A percentile compares a stretch with the other conserved stretches of the same genome.
Evolutionary conservation across 2,888 invertebrate genomes (phyloP).

Genomic region (Graphium colonna): DNA sequence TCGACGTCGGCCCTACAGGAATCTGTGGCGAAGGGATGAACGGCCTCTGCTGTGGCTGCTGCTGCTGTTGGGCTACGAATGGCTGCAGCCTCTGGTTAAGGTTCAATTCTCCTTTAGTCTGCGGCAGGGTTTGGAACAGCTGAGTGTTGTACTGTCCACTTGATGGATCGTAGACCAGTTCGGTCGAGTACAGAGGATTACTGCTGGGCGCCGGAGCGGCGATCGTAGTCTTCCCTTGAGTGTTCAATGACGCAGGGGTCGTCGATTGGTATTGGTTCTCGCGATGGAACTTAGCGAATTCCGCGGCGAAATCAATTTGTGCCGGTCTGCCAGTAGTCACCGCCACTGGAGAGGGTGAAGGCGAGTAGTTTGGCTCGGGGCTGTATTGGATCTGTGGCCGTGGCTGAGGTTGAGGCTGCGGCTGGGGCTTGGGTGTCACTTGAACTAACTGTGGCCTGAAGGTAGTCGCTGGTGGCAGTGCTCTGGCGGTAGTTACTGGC

Average conservation of each 20-base stretch:
- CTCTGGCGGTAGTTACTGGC: slow-evolving; percentile 68
- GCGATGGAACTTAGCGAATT: slow-evolving; percentile 86
- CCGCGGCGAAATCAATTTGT: slow-evolving; percentile 85
- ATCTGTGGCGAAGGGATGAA: slow-evolving; percentile 81
- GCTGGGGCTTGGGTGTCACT: slow-evolving; percentile 78
- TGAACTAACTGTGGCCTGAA: slow-evolving; percentile 82
- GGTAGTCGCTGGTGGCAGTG: slow-evolving; percentile 83
- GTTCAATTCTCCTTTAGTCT: slow-evolving; percentile 85
- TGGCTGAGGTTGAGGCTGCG: slow-evolving; percentile 15
- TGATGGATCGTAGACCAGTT: slow-evolving; percentile 87
- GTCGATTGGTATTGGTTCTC: slow-evolving; percentile 82
- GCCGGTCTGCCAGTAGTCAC: slow-evolving; percentile 50
- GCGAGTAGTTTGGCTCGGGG: slow-evolving; percentile 64
- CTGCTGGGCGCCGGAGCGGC: slow-evolving; percentile 64
- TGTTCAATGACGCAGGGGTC: slow-evolving; percentile 57
- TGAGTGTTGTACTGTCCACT: slow-evolving; percentile 90
- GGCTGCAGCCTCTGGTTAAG: slow-evolving; percentile 88
- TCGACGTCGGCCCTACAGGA: slow-evolving; percentile 57
- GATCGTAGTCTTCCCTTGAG: slow-evolving; percentile 56
- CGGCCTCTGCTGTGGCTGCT: slow-evolving; percentile 73
- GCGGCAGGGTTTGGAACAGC: slow-evolving; percentile 87
- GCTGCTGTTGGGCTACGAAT: slow-evolving; percentile 82
- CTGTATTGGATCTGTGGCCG: slow-evolving; percentile 54
- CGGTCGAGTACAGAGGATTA: slow-evolving; percentile 87
- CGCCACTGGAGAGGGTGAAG: slow-evolving; percentile 53